A percentile compares a stretch with the other conserved stretches of the same genome.
These are phyloP conservation scores for Lepidochrysops patricia DNA, from an alignment of 2,888 invertebrate genomes.

Conservation along the genomic window DNA sequence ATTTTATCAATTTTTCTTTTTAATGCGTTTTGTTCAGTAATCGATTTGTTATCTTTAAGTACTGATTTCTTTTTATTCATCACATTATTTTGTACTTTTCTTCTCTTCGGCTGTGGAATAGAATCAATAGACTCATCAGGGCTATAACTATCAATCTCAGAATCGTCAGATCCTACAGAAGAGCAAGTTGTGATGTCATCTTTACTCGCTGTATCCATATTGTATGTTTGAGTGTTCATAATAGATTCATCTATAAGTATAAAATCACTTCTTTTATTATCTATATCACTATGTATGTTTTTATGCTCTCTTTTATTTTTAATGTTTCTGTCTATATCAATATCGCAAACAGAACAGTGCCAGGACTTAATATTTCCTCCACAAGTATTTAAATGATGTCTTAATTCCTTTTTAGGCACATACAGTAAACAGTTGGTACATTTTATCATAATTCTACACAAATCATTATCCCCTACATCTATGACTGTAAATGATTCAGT, in stretches of 20 bases:
- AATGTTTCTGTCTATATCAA: constrained; percentile 33
- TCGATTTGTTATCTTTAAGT: background rate
- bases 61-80: too few relatives aligned
- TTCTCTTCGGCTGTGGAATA: background rate
- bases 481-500: constrained; percentile 34
- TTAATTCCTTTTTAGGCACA: constrained; percentile 39
- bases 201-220: background rate
- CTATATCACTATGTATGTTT: constrained; percentile 27
- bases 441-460: constrained; percentile 36
- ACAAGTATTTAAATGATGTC: constrained; percentile 37
- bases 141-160: background rate
- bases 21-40: background rate
- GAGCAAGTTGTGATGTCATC: background rate
- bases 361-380: constrained; percentile 30
- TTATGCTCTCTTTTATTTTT: constrained; percentile 13
- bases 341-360: constrained; percentile 45
- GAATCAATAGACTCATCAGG: background rate
- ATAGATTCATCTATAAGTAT: constrained; percentile 26
- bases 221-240: background rate
- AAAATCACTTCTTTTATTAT: constrained; percentile 29
- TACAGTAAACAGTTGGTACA: constrained; percentile 46
- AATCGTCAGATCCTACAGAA: background rate
- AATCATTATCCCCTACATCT: constrained; percentile 30
- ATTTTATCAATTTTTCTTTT: background rate
- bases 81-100: too few relatives aligned